Percentiles rank a stretch among this genome's conserved stretches.
phyloP scores from a whole-genome alignment of 2,113 vertebrate genomes.

The Microtus montanus region DNA sequence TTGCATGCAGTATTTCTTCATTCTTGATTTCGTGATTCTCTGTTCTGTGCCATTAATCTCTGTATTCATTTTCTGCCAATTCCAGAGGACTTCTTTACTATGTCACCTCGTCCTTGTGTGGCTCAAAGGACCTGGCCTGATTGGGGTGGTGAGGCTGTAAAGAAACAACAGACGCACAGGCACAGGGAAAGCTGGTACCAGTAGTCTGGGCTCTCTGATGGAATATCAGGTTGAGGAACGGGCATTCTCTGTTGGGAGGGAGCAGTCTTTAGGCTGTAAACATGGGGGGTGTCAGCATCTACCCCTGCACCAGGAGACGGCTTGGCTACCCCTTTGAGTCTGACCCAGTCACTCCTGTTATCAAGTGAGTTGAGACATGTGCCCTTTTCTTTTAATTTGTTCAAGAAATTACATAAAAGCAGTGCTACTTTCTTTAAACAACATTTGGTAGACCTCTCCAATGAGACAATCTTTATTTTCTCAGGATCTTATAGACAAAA shows the following conservation, averaged over 20 bases:
- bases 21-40: background rate
- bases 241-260: no score
- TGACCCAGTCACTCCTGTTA: background rate
- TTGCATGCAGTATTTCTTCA: background rate
- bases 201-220: background rate
- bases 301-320: background rate
- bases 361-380: background rate
- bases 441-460: background rate
- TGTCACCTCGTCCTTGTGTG: background rate
- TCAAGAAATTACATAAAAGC: background rate
- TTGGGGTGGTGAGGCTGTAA: background rate
- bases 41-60: background rate
- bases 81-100: background rate
- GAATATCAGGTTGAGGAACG: no score
- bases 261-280: background rate
- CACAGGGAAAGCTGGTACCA: background rate
- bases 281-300: background rate
- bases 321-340: background rate
- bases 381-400: background rate
- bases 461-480: background rate
- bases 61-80: background rate
- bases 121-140: background rate
- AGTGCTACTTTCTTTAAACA: background rate
- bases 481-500: background rate
- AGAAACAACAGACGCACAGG: background rate